These are phyloP conservation scores for Lindbergichthys nudifrons DNA, from an alignment of 2,797 vertebrate species.

Conservation along the genomic window DNA sequence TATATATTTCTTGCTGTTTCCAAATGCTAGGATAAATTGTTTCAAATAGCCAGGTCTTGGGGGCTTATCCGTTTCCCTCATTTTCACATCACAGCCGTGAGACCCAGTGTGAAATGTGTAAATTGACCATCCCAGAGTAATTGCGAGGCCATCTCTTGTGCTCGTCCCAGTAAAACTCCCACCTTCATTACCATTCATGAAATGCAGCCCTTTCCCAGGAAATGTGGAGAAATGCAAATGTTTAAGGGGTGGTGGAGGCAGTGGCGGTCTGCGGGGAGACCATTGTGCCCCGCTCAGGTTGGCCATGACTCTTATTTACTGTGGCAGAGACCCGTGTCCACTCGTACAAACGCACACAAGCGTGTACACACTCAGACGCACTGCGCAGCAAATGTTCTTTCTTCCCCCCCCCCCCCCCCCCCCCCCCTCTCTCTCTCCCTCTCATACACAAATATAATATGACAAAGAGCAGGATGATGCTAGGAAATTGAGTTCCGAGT, in stretches of 20 bases:
- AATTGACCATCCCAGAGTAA: conserved; percentile 82
- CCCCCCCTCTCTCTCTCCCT: conserved; percentile 9
- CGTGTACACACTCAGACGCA: conserved; percentile 51
- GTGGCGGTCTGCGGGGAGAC: conserved; percentile 76
- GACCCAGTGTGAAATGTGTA: conserved; percentile 79
- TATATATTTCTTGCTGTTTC: conserved; percentile 54
- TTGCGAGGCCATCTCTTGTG: conserved; percentile 81
- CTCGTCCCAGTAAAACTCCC: conserved; percentile 81
- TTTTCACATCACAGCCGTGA: conserved; percentile 82
- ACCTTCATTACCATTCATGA: conserved; percentile 88
- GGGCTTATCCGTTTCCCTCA: conserved; percentile 81
- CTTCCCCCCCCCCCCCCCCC: conserved; percentile 10
- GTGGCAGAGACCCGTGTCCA: conserved; percentile 77
- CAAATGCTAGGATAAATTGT: conserved; percentile 82
- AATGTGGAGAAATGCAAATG: conserved; percentile 86
- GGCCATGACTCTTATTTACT: conserved; percentile 84
- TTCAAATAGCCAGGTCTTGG: conserved; percentile 71
- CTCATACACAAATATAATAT: conserved; percentile 59
- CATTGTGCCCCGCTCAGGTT: conserved; percentile 79
- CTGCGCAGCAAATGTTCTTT: conserved; percentile 38
- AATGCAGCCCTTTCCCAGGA: conserved; percentile 83
- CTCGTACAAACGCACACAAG: conserved; percentile 64
- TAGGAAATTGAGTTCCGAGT: conserved; percentile 68
- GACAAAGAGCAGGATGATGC: conserved; percentile 71
- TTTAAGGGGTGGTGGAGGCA: conserved; percentile 72